These are phyloP conservation scores for Cheilosia impressa DNA, from an alignment of 2,888 invertebrate genomes.

Conservation along the genomic window DNA sequence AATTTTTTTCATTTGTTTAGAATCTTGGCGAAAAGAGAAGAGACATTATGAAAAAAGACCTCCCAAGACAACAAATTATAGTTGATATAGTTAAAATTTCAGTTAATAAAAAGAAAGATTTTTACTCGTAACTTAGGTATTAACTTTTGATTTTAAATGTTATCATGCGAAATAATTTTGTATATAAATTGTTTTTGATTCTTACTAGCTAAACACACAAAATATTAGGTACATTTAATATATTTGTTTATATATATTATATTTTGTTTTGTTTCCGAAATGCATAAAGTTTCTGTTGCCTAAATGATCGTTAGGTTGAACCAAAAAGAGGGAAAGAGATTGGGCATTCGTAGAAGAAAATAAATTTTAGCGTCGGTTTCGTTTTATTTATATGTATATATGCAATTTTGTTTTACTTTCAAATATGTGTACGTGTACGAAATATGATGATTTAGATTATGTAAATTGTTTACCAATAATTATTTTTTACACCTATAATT, in stretches of 20 bases:
- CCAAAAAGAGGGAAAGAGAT: neutral
- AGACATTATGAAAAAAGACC: slow-evolving; percentile 43
- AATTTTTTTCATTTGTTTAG: slow-evolving; percentile 57
- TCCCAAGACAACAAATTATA: slow-evolving; percentile 40
- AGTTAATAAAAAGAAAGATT: neutral
- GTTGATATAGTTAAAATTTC: neutral
- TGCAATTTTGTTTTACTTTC: slow-evolving; percentile 15
- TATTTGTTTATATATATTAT: slow-evolving; percentile 20
- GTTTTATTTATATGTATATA: slow-evolving; percentile 1
- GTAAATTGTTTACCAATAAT: slow-evolving; percentile 28
- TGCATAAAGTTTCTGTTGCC: slow-evolving; percentile 13
- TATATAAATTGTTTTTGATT: slow-evolving; percentile 78
- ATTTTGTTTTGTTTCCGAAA: slow-evolving; percentile 71
- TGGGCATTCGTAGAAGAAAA: neutral
- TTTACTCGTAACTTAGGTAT: slow-evolving; percentile 6
- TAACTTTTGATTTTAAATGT: slow-evolving; percentile 52
- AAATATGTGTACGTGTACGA: slow-evolving; percentile 57
- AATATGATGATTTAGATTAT: slow-evolving; percentile 60
- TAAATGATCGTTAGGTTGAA: neutral
- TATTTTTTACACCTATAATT: slow-evolving; percentile 58
- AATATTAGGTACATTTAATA: slow-evolving; percentile 82
- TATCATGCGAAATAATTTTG: slow-evolving; percentile 60
- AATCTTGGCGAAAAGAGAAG: slow-evolving; percentile 71
- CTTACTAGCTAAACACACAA: slow-evolving; percentile 82
- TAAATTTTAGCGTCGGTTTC: slow-evolving; percentile 14